Evolutionary conservation across 2,888 invertebrate genomes (phyloP).

Genomic region (Antitype chi): DNA sequence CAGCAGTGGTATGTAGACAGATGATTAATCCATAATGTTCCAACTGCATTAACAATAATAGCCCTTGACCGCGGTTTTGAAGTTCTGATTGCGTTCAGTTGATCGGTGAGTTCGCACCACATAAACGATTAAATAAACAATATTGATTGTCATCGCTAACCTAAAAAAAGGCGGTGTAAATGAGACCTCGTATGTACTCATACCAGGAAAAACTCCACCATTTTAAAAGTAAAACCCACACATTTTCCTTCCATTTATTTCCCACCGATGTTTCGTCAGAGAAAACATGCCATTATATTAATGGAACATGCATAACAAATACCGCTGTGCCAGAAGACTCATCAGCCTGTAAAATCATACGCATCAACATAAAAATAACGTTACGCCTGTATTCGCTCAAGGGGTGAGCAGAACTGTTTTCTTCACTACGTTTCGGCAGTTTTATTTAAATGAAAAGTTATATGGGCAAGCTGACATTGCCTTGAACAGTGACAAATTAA

Average conservation of each 20-base stretch:
- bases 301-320: constrained; percentile 12
- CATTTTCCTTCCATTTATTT: not conserved
- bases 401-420: not conserved
- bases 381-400: not conserved
- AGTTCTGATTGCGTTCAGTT: too few relatives aligned
- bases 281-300: constrained; percentile 3
- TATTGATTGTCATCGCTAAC: too few relatives aligned
- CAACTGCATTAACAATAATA: too few relatives aligned
- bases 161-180: not conserved
- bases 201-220: not conserved
- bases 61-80: too few relatives aligned
- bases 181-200: not conserved
- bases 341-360: not conserved
- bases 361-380: not conserved
- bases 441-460: not conserved
- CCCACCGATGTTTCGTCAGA: not conserved
- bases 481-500: too few relatives aligned
- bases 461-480: not conserved
- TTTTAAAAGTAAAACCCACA: not conserved
- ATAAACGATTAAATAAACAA: too few relatives aligned
- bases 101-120: too few relatives aligned
- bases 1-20: too few relatives aligned
- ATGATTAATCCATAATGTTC: too few relatives aligned
- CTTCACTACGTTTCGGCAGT: not conserved
- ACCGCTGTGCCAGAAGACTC: not conserved